phyloP scores from a whole-genome alignment of 2,797 vertebrate genomes.

The Danio kyathit region DNA sequence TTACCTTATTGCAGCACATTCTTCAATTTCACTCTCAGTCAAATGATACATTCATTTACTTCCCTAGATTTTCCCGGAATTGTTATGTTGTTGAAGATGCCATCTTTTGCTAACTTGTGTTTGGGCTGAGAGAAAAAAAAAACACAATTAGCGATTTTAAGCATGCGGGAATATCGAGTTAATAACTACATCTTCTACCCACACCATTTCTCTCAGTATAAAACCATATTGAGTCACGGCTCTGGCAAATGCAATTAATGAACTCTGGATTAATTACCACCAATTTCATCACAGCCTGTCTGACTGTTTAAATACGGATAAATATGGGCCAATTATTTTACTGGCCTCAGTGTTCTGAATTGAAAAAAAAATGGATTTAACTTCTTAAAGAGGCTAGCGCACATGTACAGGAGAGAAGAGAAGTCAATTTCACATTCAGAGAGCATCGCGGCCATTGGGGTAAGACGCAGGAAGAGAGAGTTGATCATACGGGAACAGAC shows the following conservation, averaged over 20 bases:
- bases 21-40: neutral
- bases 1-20: neutral
- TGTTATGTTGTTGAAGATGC: conserved; percentile 10
- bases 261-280: conserved; percentile 41
- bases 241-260: conserved; percentile 46
- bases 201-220: neutral
- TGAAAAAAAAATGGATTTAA: conserved; percentile 29
- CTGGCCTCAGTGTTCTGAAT: conserved; percentile 21
- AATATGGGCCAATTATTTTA: conserved; percentile 36
- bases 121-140: neutral
- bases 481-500: conserved; percentile 72
- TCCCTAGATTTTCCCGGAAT: neutral
- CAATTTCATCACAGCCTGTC: conserved; percentile 44
- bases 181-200: conserved; percentile 17
- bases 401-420: neutral
- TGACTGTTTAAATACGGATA: conserved; percentile 48
- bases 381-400: neutral
- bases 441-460: conserved; percentile 28
- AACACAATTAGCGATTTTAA: conserved; percentile 26
- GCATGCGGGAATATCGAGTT: conserved; percentile 8
- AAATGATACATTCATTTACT: neutral
- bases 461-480: conserved; percentile 22
- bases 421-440: conserved; percentile 28
- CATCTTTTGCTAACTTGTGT: neutral
- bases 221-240: conserved; percentile 35